Conservation (phyloP, 2,113 vertebrate genomes). For the Diglossa brunneiventris region DNA sequence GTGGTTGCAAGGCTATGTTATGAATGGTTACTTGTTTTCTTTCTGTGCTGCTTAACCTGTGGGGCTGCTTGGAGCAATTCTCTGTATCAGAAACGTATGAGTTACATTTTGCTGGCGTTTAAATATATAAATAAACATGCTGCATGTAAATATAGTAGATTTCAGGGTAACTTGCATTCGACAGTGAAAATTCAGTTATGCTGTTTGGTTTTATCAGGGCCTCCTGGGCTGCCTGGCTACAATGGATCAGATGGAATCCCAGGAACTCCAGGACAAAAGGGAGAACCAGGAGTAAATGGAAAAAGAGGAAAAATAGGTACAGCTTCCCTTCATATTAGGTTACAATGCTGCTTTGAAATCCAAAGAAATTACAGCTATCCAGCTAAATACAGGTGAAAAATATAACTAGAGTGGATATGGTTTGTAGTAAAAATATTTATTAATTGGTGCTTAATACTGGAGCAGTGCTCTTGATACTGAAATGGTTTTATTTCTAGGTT, state of each 20-base stretch:
- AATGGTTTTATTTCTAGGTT: slow-evolving; percentile 34
- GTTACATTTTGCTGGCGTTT: background rate
- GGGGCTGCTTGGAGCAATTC: background rate
- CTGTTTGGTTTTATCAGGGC: slow-evolving; percentile 70
- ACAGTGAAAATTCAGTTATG: background rate
- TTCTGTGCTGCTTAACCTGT: background rate
- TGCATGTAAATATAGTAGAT: background rate
- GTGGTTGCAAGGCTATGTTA: background rate
- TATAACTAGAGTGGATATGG: background rate
- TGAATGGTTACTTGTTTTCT: background rate
- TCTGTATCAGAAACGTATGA: background rate
- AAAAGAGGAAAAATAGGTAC: slow-evolving; percentile 78
- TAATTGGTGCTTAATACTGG: background rate
- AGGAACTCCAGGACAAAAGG: slow-evolving; percentile 85
- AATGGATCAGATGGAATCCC: slow-evolving; percentile 88
- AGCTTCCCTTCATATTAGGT: background rate
- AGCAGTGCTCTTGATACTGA: background rate
- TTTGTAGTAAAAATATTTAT: background rate
- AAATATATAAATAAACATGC: background rate
- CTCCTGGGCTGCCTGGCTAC: slow-evolving; percentile 83
- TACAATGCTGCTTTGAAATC: background rate
- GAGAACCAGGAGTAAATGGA: slow-evolving; percentile 86
- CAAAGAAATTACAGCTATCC: background rate
- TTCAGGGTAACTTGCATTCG: background rate
- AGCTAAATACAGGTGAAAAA: background rate